Conservation (phyloP, 2,797 vertebrate species). For the Anguilla obscura region DNA sequence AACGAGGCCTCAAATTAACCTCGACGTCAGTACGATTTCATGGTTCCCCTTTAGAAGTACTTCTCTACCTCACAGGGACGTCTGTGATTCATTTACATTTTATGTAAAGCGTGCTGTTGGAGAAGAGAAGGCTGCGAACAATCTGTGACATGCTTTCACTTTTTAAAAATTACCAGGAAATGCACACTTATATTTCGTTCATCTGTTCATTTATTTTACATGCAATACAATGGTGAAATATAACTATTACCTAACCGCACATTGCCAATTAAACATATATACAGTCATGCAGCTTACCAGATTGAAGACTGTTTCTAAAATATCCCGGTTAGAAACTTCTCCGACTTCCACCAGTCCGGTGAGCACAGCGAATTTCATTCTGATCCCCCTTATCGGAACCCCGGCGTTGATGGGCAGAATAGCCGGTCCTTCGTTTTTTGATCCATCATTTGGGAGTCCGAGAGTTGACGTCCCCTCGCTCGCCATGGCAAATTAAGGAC, state of each 20-base stretch:
- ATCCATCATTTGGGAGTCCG: constrained; percentile 49
- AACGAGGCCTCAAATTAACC: background rate
- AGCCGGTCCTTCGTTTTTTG: constrained; percentile 61
- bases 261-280: constrained; percentile 59
- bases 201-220: background rate
- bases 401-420: constrained; percentile 75
- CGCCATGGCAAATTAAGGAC: constrained; percentile 76
- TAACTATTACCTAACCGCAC: background rate
- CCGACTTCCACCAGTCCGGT: constrained; percentile 90
- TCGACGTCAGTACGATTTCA: background rate
- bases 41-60: background rate
- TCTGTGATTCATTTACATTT: background rate
- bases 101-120: background rate
- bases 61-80: background rate
- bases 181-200: background rate
- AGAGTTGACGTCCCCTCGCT: constrained; percentile 73
- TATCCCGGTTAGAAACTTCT: constrained; percentile 90
- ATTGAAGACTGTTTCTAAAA: constrained; percentile 95
- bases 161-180: background rate
- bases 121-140: background rate
- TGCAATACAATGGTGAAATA: background rate
- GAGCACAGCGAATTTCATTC: constrained; percentile 96
- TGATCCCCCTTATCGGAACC: constrained; percentile 89
- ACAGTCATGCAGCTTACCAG: constrained; percentile 83
- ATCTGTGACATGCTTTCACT: background rate